Percentiles rank a stretch among this genome's conserved stretches.
Conservation (phyloP, 2,888 invertebrate genomes). For the Congeria kusceri region DNA sequence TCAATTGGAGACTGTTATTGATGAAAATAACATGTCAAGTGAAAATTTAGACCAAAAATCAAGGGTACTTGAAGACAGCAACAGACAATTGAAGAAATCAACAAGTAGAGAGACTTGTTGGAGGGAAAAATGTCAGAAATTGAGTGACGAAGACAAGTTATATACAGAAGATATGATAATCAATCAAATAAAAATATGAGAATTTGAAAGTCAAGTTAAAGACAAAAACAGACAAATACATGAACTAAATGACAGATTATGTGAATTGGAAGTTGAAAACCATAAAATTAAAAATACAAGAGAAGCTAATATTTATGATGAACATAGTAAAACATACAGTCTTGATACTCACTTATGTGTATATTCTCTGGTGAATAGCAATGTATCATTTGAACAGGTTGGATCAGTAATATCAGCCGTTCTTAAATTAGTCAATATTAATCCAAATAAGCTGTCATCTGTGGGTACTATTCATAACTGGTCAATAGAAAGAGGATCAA, state of each 20-base stretch:
- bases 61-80: background rate
- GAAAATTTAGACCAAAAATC: slow-evolving; percentile 2
- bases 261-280: slow-evolving; percentile 11
- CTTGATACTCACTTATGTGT: slow-evolving; percentile 22
- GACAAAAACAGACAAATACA: background rate
- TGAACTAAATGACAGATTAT: background rate
- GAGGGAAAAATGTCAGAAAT: slow-evolving; percentile 9
- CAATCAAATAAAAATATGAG: too few relatives aligned
- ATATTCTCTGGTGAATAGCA: slow-evolving; percentile 11
- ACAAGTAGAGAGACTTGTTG: slow-evolving; percentile 26
- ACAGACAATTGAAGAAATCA: slow-evolving; percentile 11
- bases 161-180: background rate
- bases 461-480: slow-evolving; percentile 20
- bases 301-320: slow-evolving; percentile 4
- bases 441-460: slow-evolving; percentile 16
- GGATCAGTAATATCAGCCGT: too few relatives aligned
- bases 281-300: background rate
- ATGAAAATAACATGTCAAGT: background rate
- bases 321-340: slow-evolving; percentile 15
- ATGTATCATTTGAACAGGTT: slow-evolving; percentile 24
- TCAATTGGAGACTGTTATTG: too few relatives aligned
- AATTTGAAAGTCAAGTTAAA: too few relatives aligned
- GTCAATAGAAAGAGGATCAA: too few relatives aligned
- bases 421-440: too few relatives aligned
- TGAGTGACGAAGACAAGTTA: background rate